Evolutionary conservation across 1,140 invertebrate species (phyloP).

Genomic region (Elymnias hypermnestra): DNA sequence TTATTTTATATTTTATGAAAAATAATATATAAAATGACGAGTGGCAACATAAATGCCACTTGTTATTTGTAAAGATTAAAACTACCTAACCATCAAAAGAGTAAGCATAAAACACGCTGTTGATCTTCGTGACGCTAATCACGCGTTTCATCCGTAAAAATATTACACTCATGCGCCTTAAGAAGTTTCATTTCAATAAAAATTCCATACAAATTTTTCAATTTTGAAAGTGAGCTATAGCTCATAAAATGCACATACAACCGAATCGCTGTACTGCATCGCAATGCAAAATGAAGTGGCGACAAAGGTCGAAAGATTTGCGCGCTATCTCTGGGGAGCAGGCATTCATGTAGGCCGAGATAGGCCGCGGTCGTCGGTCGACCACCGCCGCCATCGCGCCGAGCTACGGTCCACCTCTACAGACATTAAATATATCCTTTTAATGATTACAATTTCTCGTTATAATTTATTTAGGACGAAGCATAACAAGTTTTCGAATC

Average conservation of each 20-base stretch:
- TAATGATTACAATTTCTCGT: slow-evolving; percentile 75
- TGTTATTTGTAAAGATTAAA: too few relatives aligned
- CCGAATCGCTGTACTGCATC: not conserved
- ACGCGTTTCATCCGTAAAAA: too few relatives aligned
- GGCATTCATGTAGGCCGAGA: slow-evolving; percentile 63
- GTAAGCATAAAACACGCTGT: too few relatives aligned
- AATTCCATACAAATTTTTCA: too few relatives aligned
- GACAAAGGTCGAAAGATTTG: slow-evolving; percentile 54
- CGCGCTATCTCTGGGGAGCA: slow-evolving; percentile 51
- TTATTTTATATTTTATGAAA: too few relatives aligned
- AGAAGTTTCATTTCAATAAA: too few relatives aligned
- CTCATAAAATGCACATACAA: not conserved
- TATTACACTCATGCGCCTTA: too few relatives aligned
- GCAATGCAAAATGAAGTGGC: slow-evolving; percentile 27
- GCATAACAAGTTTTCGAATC: slow-evolving; percentile 75
- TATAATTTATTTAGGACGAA: slow-evolving; percentile 75
- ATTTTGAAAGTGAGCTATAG: not conserved
- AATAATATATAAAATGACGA: too few relatives aligned
- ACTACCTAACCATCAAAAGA: too few relatives aligned
- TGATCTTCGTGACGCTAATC: too few relatives aligned
- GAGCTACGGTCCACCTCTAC: slow-evolving; percentile 36
- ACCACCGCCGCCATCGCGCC: slow-evolving; percentile 33
- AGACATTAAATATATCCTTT: slow-evolving; percentile 72
- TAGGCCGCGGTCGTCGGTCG: slow-evolving; percentile 31
- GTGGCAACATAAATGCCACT: too few relatives aligned